Percentiles rank a stretch among this genome's conserved stretches.
phyloP scores from a whole-genome alignment of 1,140 invertebrate genomes.

The Epicauta chinensis region DNA sequence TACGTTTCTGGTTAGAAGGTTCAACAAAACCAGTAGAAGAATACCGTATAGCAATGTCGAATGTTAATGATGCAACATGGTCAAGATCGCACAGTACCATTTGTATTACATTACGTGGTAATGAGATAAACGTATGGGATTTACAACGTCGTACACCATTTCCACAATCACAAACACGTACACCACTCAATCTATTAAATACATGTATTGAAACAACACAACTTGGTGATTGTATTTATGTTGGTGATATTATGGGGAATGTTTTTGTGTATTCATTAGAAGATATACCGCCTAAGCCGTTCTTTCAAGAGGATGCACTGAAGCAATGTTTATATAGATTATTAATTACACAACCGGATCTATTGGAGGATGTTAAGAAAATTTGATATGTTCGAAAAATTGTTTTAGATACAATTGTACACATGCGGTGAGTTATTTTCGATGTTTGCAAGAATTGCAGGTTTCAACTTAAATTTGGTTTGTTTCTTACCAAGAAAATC shows the following conservation, averaged over 20 bases:
- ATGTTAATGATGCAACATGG: slow-evolving; percentile 66
- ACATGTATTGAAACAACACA: slow-evolving; percentile 52
- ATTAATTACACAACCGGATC: slow-evolving; percentile 53
- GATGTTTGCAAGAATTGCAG: no score
- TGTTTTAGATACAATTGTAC: no score
- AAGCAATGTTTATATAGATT: slow-evolving; percentile 50
- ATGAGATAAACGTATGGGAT: slow-evolving; percentile 67
- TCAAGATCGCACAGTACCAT: slow-evolving; percentile 77
- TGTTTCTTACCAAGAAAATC: no score
- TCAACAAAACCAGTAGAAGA: slow-evolving; percentile 59
- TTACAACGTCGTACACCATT: slow-evolving; percentile 57
- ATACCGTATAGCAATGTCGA: slow-evolving; percentile 47
- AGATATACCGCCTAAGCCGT: slow-evolving; percentile 61
- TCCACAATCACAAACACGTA: slow-evolving; percentile 53
- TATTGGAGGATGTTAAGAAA: slow-evolving; percentile 48
- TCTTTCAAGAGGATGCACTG: slow-evolving; percentile 48
- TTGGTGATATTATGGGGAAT: slow-evolving; percentile 56
- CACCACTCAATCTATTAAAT: slow-evolving; percentile 41
- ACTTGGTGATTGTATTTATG: slow-evolving; percentile 59
- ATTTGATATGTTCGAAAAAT: neutral
- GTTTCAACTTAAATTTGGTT: no score
- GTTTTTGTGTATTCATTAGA: slow-evolving; percentile 59
- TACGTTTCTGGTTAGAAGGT: slow-evolving; percentile 53
- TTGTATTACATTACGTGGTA: slow-evolving; percentile 66
- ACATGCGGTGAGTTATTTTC: no score